These are phyloP conservation scores for Atrichornis clamosus DNA, from an alignment of 2,113 vertebrate species.

Conservation along the genomic window DNA sequence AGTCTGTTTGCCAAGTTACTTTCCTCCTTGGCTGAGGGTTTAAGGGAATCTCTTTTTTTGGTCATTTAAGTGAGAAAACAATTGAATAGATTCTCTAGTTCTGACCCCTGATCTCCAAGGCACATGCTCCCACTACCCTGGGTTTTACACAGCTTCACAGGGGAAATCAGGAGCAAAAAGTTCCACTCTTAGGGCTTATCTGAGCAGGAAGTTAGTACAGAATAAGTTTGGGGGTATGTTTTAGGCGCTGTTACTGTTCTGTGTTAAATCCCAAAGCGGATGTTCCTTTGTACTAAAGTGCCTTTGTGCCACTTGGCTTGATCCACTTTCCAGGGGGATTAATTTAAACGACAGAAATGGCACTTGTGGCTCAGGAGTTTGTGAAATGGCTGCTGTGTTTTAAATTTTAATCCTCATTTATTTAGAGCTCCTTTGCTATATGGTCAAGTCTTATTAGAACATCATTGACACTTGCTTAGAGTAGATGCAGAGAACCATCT, in stretches of 20 bases:
- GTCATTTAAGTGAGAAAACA: background rate
- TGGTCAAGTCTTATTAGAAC: background rate
- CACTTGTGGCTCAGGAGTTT: background rate
- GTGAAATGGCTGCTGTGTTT: background rate
- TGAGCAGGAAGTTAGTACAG: slow-evolving; percentile 14
- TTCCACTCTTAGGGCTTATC: slow-evolving; percentile 16
- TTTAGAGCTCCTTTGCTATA: background rate
- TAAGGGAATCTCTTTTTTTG: background rate
- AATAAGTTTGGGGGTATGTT: background rate
- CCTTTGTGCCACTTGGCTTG: background rate
- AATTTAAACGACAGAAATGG: background rate
- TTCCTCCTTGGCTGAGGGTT: slow-evolving; percentile 21
- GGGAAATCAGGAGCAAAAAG: background rate
- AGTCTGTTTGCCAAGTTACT: slow-evolving; percentile 39
- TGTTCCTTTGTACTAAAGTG: background rate
- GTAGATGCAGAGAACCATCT: background rate
- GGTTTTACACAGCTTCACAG: background rate
- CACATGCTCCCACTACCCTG: background rate
- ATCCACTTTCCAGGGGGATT: background rate
- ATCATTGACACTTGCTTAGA: background rate
- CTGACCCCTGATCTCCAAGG: background rate
- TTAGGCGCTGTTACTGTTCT: background rate
- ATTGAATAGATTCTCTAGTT: background rate
- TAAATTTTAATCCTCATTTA: background rate
- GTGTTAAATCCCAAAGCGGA: background rate